Evolutionary conservation across 2,113 vertebrate species (phyloP).

Genomic region (Silurus meridionalis): DNA sequence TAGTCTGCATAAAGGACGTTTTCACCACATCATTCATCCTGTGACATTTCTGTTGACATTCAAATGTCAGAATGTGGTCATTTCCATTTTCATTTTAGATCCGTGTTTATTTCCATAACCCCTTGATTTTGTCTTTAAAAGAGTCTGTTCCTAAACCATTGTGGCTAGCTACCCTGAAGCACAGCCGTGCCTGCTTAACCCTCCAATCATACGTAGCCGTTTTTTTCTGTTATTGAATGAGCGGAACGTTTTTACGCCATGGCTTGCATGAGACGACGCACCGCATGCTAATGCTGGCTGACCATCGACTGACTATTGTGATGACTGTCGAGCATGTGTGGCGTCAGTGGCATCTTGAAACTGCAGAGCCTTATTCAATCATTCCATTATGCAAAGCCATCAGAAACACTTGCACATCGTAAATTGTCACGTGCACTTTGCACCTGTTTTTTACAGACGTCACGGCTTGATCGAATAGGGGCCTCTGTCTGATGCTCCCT

Average conservation of each 20-base stretch:
- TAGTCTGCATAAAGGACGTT: neutral
- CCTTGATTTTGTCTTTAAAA: conserved; percentile 13
- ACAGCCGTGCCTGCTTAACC: conserved; percentile 19
- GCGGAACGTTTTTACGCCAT: conserved; percentile 32
- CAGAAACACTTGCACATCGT: neutral
- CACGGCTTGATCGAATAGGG: conserved; percentile 13
- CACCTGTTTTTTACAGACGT: neutral
- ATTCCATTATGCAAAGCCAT: neutral
- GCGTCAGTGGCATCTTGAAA: neutral
- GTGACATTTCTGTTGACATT: conserved; percentile 23
- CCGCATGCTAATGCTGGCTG: conserved; percentile 21
- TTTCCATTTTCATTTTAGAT: conserved; percentile 24
- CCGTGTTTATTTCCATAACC: conserved; percentile 38
- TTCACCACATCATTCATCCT: neutral
- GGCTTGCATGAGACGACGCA: conserved; percentile 20
- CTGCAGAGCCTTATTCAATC: conserved; percentile 19
- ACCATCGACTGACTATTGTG: conserved; percentile 15
- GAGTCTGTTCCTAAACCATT: conserved; percentile 21
- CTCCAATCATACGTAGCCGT: conserved; percentile 21
- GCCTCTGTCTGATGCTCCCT: neutral
- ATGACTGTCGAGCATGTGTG: conserved; percentile 6
- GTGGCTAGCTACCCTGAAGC: conserved; percentile 15
- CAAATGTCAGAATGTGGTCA: conserved; percentile 19
- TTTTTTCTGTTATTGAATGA: conserved; percentile 10
- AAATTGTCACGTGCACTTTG: neutral